Conservation (phyloP, 2,888 invertebrate genomes). For the Pomacea canaliculata region DNA sequence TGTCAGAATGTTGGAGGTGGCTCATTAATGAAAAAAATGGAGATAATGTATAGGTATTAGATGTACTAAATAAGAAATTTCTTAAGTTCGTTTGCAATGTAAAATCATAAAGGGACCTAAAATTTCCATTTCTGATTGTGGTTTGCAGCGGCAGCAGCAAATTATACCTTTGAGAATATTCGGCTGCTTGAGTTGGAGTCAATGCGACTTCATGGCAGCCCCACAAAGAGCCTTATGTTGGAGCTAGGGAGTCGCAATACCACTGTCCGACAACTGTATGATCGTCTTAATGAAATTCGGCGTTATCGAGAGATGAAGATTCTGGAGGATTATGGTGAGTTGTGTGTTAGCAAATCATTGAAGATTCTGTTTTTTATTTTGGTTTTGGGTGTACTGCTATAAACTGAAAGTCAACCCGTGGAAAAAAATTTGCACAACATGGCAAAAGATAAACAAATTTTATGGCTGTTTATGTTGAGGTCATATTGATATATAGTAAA, state of each 20-base stretch:
- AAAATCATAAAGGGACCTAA: too few species aligned
- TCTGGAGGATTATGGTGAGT: constrained; percentile 52
- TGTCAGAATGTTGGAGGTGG: too few species aligned
- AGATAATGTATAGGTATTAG: too few species aligned
- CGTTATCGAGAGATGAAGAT: constrained; percentile 51
- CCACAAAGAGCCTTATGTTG: constrained; percentile 48
- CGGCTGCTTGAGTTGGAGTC: constrained; percentile 47
- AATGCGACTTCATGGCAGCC: constrained; percentile 44
- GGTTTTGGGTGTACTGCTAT: neutral
- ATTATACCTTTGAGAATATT: constrained; percentile 48
- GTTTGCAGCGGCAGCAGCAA: constrained; percentile 49
- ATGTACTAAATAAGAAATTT: too few species aligned
- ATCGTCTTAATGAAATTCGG: constrained; percentile 42
- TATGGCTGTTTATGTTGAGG: too few species aligned
- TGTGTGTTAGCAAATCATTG: neutral
- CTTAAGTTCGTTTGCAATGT: too few species aligned
- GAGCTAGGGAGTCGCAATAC: constrained; percentile 54
- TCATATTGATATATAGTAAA: too few species aligned
- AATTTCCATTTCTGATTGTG: neutral
- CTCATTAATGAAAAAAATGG: too few species aligned
- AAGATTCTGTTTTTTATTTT: constrained; percentile 8
- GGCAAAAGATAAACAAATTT: neutral
- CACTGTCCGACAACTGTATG: constrained; percentile 49
- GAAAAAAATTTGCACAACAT: neutral
- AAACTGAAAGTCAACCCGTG: neutral